These are phyloP conservation scores for Steinernema hermaphroditum DNA, from an alignment of 2,888 invertebrate species.

Conservation along the genomic window DNA sequence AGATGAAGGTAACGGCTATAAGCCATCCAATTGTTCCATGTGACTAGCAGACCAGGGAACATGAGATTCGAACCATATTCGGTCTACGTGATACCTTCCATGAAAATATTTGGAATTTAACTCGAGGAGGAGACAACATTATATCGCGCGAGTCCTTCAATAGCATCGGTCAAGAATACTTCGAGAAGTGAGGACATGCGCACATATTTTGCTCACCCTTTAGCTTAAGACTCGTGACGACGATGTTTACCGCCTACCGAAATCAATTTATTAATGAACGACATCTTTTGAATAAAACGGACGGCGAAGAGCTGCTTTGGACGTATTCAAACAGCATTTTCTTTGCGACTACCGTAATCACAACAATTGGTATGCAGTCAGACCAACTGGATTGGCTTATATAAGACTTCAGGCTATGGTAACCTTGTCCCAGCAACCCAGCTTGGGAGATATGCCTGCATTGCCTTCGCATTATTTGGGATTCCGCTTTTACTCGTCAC, in stretches of 20 bases:
- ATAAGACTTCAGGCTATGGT: slow-evolving; percentile 58
- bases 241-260: slow-evolving; percentile 53
- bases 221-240: neutral
- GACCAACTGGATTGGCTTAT: neutral
- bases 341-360: slow-evolving; percentile 66
- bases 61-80: slow-evolving; percentile 58
- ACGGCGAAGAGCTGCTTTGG: slow-evolving; percentile 61
- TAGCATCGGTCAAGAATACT: slow-evolving; percentile 63
- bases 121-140: slow-evolving; percentile 58
- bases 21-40: slow-evolving; percentile 3
- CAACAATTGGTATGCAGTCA: slow-evolving; percentile 62
- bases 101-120: slow-evolving; percentile 65
- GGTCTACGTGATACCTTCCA: slow-evolving; percentile 60
- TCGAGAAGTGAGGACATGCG: slow-evolving; percentile 46
- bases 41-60: slow-evolving; percentile 52
- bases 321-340: slow-evolving; percentile 66
- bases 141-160: slow-evolving; percentile 63
- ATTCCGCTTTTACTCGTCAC: slow-evolving; percentile 66
- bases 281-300: slow-evolving; percentile 62
- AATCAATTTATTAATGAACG: slow-evolving; percentile 65
- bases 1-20: slow-evolving; percentile 51
- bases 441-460: slow-evolving; percentile 63
- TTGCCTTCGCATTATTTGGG: slow-evolving; percentile 65
- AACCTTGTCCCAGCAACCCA: slow-evolving; percentile 60
- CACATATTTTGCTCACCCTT: slow-evolving; percentile 34